Conservation (phyloP, 1,140 invertebrate genomes). For the Araneus ventricosus region DNA sequence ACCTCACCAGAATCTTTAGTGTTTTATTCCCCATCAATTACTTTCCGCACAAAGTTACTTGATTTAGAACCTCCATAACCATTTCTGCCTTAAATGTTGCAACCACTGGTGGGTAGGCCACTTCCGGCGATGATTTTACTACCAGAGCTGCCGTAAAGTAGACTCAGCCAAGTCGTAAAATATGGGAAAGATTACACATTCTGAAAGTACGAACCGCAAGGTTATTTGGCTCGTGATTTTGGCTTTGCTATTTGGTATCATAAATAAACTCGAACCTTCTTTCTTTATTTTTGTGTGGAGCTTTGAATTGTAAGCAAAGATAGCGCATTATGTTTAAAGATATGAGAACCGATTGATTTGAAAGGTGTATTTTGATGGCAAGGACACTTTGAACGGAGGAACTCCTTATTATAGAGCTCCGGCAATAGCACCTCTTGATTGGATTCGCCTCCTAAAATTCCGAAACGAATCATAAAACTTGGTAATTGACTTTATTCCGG, state of each 20-base stretch:
- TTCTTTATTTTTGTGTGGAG: neutral
- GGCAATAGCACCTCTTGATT: neutral
- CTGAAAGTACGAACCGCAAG: conserved; percentile 20
- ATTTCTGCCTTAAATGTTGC: conserved; percentile 38
- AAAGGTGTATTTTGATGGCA: neutral
- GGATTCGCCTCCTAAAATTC: conserved; percentile 35
- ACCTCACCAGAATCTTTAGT: conserved; percentile 36
- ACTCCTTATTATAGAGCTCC: neutral
- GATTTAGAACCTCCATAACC: conserved; percentile 45
- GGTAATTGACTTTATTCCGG: conserved; percentile 4
- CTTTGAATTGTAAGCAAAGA: conserved; percentile 1
- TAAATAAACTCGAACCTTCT: neutral
- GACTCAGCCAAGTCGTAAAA: conserved; percentile 39
- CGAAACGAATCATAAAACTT: conserved; percentile 27
- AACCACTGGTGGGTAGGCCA: neutral
- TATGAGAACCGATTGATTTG: neutral
- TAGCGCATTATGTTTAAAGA: neutral
- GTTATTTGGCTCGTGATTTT: conserved; percentile 26
- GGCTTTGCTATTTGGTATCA: conserved; percentile 1
- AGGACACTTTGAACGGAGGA: neutral
- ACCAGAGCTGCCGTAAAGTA: conserved; percentile 42
- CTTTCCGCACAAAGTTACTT: conserved; percentile 59
- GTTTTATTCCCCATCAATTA: conserved; percentile 55
- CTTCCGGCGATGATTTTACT: conserved; percentile 58
- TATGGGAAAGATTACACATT: conserved; percentile 16